Base-by-base conservation (phyloP, 2,888 invertebrate species). In the Ypsolopha sequella region DNA sequence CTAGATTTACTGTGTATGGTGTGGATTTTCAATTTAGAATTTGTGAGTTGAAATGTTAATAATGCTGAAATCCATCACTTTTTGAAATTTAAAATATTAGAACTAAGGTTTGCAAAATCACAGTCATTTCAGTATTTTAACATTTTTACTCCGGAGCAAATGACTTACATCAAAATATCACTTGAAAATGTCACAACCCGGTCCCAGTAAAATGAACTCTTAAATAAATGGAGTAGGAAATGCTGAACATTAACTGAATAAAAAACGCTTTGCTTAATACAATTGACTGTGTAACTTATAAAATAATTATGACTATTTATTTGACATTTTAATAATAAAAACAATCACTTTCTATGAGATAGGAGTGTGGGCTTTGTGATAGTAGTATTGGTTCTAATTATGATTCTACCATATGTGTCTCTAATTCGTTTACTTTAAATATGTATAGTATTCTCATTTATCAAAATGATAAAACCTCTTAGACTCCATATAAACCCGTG, bases 301-400 rank as follows among this genome's bases (percentile, higher is more conserved):
- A 48, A 61, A 58, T 61, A 57, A 55, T 59, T 43, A 24, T 24
- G 24, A 24, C 2, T 24, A 36, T 33, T 67, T 61, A 60, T 65
- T 64, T 62, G 36, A 47, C 47, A 64, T 58, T 63, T 63, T 62
- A 14, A 24, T 44, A 34, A 36, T 45, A 63, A 64, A 66, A 63
- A 66, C 58, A 62, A 74, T 75, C 73, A 76, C 70, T 74, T 68
- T 74, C 70, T 75, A 79, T 76, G 58, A 64, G 75, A 76, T 79
- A 74, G 80, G 73, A 75, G 73, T 78, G 80, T 77, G 80, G 77
- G 81, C 80, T 78, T 82, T 82, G 78, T 80, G 79, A 78, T 80
- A 80, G 72, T 78, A 76, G 71, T 63, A 63, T n/a, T 52, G 50
- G n/a, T 36, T 49, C 24, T 41, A 47, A 49, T 47, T 46, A 50